Conservation (phyloP, 2,113 vertebrate species). For the sheep (Ovis aries) region DNA sequence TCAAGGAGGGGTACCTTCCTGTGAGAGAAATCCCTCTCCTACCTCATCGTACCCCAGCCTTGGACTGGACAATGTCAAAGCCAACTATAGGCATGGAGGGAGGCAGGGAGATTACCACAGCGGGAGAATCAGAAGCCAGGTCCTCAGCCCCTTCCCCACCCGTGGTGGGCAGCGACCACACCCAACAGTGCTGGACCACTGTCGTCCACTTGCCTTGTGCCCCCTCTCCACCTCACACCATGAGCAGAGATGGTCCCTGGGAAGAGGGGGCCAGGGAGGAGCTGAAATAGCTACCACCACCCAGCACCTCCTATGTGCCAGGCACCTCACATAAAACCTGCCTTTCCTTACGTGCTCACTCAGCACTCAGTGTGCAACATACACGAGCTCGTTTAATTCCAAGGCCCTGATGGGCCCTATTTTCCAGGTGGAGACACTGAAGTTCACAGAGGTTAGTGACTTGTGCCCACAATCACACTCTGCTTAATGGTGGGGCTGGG, state of each 20-base stretch:
- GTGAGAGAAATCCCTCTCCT: not conserved
- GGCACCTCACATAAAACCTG: not conserved
- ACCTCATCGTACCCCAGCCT: not conserved
- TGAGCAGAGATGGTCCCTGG: not conserved
- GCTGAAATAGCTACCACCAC: rapidly evolving
- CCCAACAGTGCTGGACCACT: not conserved
- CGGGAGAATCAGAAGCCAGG: not conserved
- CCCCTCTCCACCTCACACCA: not conserved
- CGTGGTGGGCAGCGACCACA: not conserved
- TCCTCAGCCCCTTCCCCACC: not conserved
- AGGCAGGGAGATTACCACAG: not conserved
- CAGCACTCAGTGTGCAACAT: not conserved
- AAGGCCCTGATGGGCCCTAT: not conserved
- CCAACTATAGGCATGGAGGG: not conserved
- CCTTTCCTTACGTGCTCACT: not conserved
- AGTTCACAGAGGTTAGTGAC: not conserved
- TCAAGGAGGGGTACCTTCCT: not conserved
- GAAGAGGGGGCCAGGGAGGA: not conserved
- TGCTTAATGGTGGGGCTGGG: not conserved
- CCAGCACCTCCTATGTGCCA: rapidly evolving
- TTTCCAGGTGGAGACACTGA: not conserved
- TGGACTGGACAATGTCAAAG: not conserved
- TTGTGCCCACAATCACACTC: not conserved
- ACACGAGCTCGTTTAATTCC: not conserved
- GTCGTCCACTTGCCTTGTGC: not conserved